phyloP scores from a whole-genome alignment of 2,888 invertebrate genomes.

The Eupeodes latifasciatus region DNA sequence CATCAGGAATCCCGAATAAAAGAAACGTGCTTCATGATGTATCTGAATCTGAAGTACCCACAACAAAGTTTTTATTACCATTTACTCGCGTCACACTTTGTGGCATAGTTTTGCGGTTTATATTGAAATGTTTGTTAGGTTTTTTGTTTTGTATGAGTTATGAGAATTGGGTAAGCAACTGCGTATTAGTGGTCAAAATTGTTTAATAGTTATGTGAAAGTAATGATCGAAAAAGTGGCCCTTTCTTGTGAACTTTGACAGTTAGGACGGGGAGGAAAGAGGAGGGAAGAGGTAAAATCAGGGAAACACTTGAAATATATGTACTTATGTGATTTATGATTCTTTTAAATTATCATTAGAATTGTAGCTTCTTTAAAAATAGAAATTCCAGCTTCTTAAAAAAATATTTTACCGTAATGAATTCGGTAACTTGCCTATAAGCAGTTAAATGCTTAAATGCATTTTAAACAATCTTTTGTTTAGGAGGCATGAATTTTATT shows the following conservation, averaged over 20 bases:
- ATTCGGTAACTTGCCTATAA: too few relatives aligned
- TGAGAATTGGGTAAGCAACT: slow-evolving; percentile 54
- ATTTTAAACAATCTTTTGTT: too few relatives aligned
- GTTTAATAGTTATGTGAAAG: slow-evolving; percentile 61
- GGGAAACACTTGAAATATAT: too few relatives aligned
- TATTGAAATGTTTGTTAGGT: slow-evolving; percentile 40
- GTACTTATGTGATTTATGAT: too few relatives aligned
- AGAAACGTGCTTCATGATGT: slow-evolving; percentile 68
- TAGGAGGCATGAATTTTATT: too few relatives aligned
- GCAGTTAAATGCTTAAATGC: too few relatives aligned
- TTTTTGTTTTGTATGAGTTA: neutral
- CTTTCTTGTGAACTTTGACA: slow-evolving; percentile 31
- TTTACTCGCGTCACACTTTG: slow-evolving; percentile 33
- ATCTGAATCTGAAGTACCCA: slow-evolving; percentile 64
- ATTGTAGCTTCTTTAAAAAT: too few relatives aligned
- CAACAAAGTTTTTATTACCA: slow-evolving; percentile 37
- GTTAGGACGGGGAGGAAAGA: neutral
- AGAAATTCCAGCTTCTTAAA: too few relatives aligned
- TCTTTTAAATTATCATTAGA: too few relatives aligned
- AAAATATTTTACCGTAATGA: too few relatives aligned
- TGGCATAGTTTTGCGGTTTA: slow-evolving; percentile 61
- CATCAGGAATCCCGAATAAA: slow-evolving; percentile 47
- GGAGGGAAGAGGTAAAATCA: too few relatives aligned
- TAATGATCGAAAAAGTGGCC: slow-evolving; percentile 54
- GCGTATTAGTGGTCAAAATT: slow-evolving; percentile 66